Conservation (phyloP, 2,888 invertebrate species). For the Athalia rosae region DNA sequence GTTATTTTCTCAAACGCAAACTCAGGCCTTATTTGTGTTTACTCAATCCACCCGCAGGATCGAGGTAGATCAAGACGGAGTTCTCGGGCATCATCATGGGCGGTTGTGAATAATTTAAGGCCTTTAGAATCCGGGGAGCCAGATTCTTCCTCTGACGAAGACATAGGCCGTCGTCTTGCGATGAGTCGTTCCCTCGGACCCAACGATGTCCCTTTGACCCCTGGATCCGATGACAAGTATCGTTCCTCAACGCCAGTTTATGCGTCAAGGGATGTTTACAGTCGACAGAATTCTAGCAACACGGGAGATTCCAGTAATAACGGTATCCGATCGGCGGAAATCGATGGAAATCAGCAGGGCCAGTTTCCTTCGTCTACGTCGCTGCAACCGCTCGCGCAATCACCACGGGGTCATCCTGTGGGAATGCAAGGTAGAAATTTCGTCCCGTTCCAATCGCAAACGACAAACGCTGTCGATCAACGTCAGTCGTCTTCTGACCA, state of each 20-base stretch:
- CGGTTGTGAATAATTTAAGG: constrained; percentile 55
- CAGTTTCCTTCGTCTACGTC: constrained; percentile 35
- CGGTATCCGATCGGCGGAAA: constrained; percentile 15
- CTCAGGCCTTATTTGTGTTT: background rate
- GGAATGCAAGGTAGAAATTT: constrained; percentile 47
- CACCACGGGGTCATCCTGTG: constrained; percentile 50
- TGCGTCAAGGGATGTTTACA: constrained; percentile 13
- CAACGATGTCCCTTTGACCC: constrained; percentile 15
- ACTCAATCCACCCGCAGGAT: constrained; percentile 52
- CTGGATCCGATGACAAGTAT: constrained; percentile 26
- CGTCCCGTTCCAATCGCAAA: constrained; percentile 46
- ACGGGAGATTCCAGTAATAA: constrained; percentile 17
- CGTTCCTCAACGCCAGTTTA: constrained; percentile 33
- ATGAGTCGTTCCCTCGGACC: constrained; percentile 47
- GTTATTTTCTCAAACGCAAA: background rate
- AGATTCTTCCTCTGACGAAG: constrained; percentile 66
- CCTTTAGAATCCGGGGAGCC: constrained; percentile 60
- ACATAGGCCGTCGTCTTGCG: constrained; percentile 55
- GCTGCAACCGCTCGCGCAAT: constrained; percentile 44
- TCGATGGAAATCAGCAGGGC: background rate
- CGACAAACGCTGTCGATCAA: constrained; percentile 46
- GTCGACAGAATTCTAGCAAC: constrained; percentile 34
- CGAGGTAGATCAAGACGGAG: constrained; percentile 58
- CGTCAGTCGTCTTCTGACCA: constrained; percentile 49
- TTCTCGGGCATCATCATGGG: constrained; percentile 58